phyloP scores from a whole-genome alignment of 2,888 invertebrate species.

The Acronicta leporina region DNA sequence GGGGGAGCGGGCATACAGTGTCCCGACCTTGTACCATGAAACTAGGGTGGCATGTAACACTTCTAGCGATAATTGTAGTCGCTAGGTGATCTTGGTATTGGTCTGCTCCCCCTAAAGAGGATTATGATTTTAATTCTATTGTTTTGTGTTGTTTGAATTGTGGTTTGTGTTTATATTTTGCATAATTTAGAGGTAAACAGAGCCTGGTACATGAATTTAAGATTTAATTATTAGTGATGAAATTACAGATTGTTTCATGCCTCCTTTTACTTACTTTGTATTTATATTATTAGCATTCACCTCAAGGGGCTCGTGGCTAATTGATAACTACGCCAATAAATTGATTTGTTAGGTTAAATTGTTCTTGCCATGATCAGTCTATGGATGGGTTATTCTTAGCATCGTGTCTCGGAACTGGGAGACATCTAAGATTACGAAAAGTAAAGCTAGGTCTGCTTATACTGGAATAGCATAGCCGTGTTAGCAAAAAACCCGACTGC shows the following conservation, averaged over 20 bases:
- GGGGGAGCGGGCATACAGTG: conserved; percentile 59
- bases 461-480: too few species aligned
- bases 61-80: conserved; percentile 17
- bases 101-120: conserved; percentile 2
- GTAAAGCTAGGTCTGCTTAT: too few species aligned
- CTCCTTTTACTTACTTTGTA: too few species aligned
- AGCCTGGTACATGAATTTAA: background rate
- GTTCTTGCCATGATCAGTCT: too few species aligned
- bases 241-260: background rate
- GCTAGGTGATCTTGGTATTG: conserved; percentile 15
- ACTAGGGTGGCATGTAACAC: conserved; percentile 11
- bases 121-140: conserved; percentile 23
- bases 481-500: too few species aligned
- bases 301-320: too few species aligned
- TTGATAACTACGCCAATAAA: too few species aligned
- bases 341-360: too few species aligned
- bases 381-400: too few species aligned
- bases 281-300: too few species aligned
- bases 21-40: conserved; percentile 71
- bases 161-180: conserved; percentile 3
- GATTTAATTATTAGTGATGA: background rate
- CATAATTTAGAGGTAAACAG: background rate
- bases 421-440: too few species aligned
- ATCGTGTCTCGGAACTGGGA: too few species aligned
- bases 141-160: conserved; percentile 3